Evolutionary conservation across 35 echinoderm and acorn worm species (phyloP).

Genomic region (Nesometra sesokonis): DNA sequence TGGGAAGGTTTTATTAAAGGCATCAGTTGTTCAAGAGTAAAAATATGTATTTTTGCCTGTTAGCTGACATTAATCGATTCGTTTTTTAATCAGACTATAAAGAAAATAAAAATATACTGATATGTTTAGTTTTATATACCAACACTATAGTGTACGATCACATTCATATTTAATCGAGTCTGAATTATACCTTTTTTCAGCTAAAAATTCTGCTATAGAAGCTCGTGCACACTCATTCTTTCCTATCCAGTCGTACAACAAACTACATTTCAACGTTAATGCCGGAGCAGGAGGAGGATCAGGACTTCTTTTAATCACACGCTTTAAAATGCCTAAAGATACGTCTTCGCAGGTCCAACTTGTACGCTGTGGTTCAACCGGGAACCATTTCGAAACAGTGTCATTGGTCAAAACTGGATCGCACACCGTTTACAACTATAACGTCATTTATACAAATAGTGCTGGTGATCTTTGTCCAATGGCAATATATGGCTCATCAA

Average conservation of each 20-base stretch:
- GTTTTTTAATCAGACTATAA: too few relatives aligned
- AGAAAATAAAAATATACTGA: too few relatives aligned
- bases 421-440: constrained; percentile 56
- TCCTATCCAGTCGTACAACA: constrained; percentile 27
- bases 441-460: constrained; percentile 27
- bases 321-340: neutral
- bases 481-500: constrained; percentile 41
- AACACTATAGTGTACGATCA: neutral
- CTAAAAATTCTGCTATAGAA: constrained; percentile 46
- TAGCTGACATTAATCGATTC: too few relatives aligned
- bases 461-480: constrained; percentile 38
- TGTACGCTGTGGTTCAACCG: constrained; percentile 60
- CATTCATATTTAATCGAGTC: neutral
- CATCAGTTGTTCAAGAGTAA: too few relatives aligned
- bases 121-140: neutral
- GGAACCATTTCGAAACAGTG: constrained; percentile 34
- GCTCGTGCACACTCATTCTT: constrained; percentile 22
- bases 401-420: constrained; percentile 33
- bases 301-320: constrained; percentile 29
- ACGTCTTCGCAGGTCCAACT: neutral
- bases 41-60: too few relatives aligned
- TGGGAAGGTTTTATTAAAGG: too few relatives aligned
- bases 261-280: constrained; percentile 60
- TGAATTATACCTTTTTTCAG: constrained; percentile 17
- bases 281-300: constrained; percentile 61